Percentiles rank a stretch among this genome's conserved stretches.
phyloP scores from a whole-genome alignment of 2,113 vertebrate genomes.

The Anthoscopus minutus region DNA sequence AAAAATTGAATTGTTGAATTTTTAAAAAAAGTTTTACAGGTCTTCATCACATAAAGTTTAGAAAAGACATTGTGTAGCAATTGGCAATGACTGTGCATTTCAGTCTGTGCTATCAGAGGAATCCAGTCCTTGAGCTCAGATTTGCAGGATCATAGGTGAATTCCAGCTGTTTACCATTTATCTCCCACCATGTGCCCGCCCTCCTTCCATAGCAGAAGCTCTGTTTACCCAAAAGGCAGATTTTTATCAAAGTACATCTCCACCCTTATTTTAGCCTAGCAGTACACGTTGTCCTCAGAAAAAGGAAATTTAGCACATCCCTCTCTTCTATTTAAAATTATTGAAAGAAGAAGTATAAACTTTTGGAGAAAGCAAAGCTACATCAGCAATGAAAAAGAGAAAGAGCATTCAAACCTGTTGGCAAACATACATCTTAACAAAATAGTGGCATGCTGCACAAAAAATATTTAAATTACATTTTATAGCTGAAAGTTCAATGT shows the following conservation, averaged over 20 bases:
- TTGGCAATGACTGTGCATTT: background rate
- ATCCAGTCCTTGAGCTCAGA: background rate
- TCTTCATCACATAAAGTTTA: background rate
- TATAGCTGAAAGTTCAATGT: background rate
- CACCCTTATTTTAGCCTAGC: background rate
- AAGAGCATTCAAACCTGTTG: background rate
- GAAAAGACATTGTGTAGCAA: background rate
- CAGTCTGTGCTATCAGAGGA: background rate
- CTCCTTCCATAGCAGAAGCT: background rate
- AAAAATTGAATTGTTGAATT: background rate
- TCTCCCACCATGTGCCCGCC: background rate
- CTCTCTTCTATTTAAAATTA: background rate
- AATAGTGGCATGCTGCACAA: background rate
- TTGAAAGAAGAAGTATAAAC: background rate
- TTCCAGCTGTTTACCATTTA: background rate
- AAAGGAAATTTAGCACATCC: background rate
- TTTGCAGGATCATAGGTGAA: background rate
- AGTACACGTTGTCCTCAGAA: background rate
- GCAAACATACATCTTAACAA: background rate
- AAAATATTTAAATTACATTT: background rate
- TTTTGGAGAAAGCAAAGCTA: background rate
- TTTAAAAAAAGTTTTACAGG: background rate
- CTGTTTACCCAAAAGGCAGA: background rate
- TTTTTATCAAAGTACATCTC: background rate
- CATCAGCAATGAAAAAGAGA: background rate